Base-by-base conservation (phyloP, 2,113 vertebrate genomes). In the Peromyscus maniculatus region DNA sequence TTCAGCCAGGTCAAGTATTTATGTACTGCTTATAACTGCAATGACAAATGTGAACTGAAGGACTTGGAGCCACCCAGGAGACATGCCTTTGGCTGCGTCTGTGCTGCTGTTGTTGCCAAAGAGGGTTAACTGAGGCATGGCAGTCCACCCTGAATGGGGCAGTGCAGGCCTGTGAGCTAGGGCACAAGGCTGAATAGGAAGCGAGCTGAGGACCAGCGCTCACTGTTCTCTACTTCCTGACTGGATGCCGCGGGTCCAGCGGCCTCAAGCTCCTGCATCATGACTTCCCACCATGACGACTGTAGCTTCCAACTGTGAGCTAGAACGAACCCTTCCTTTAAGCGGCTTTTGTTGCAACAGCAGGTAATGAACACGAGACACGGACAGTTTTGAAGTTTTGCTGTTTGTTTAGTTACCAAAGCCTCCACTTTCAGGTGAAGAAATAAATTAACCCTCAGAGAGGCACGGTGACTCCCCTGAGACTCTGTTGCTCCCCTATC, bases 131-230 rank as follows among this genome's bases (percentile, higher is more conserved):
- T 21, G 62, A 31, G 62, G n/a, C 17, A 15, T 9, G 5, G 22
- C 21, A 28, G 33, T 39, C 39, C 5, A 5, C 28, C 43, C 43
- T 33, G 62, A 49, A 57, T 8, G 21, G 24, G 2, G 57, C n/a
- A 39, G 57, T 3, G 0, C 22, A 13, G 55, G 21, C 57, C 57
- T 39, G 80, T 39, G 80, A 62, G 26, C 83, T 21, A 39, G 79
- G 62, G 26, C 39, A 1, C 62, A 46, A 31, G 43, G 43, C 83
- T 46, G 82, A 17, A 10, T 17, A 46, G 57, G 62, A 39, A 84
- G n/a, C 0, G 1, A 43, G 39, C 62, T 11, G 39, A 28, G n/a
- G 2, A 24, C 55, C 26, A 31, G 39, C 0, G 1, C 5, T 43
- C 3, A 46, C 57, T 15, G 4, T 5, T 66, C 83, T 21, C 39